Evolutionary conservation across 1,140 invertebrate species (phyloP).

Genomic region (Heliconius melpomene): DNA sequence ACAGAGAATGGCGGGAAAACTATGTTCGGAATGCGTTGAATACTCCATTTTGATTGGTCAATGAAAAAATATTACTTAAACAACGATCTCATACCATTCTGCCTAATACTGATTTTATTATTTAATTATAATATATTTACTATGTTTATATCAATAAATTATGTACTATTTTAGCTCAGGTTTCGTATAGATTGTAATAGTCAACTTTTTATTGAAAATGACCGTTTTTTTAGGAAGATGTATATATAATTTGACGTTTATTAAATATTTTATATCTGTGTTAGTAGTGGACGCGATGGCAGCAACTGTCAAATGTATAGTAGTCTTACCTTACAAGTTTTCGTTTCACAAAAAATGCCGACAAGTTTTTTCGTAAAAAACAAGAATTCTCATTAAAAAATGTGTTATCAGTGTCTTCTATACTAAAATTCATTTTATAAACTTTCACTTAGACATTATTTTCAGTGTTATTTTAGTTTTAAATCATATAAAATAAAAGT

Average conservation of each 20-base stretch:
- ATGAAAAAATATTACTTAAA: background rate
- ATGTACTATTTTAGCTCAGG: background rate
- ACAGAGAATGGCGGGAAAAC: constrained; percentile 29
- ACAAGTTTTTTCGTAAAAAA: constrained; percentile 43
- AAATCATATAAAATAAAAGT: constrained; percentile 31
- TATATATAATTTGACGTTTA: constrained; percentile 4
- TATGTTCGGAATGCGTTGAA: constrained; percentile 28
- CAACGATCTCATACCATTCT: constrained; percentile 6
- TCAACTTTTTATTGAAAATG: background rate
- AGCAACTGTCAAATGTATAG: constrained; percentile 35
- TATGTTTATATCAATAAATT: background rate
- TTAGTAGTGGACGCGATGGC: constrained; percentile 39
- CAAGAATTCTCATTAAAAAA: constrained; percentile 38
- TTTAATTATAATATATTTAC: background rate
- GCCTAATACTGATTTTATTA: background rate
- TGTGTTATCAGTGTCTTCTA: constrained; percentile 34
- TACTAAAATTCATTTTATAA: constrained; percentile 16
- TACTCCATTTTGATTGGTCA: constrained; percentile 22
- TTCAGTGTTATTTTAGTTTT: background rate
- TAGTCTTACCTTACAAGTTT: constrained; percentile 36
- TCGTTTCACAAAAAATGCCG: constrained; percentile 47
- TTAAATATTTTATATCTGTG: constrained; percentile 21
- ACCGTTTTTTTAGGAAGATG: background rate
- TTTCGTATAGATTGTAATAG: too few species aligned
- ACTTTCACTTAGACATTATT: constrained; percentile 16